Evolutionary conservation across 2,797 vertebrate genomes (phyloP), one percentile per base, ranked within the genome.

Genomic region (Knipowitschia caucasica): DNA sequence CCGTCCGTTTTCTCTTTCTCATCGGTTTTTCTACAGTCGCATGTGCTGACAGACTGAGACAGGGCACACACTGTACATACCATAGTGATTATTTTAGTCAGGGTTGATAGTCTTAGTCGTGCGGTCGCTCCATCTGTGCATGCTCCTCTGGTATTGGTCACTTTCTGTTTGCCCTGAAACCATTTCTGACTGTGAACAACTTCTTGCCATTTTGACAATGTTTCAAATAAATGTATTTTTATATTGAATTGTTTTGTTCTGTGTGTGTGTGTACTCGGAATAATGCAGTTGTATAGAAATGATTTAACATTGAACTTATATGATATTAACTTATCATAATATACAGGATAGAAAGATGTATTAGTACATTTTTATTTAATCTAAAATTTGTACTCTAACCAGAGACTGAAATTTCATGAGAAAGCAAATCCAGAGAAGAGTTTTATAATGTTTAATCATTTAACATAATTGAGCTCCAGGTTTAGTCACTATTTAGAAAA

Each of bases 141-240:
- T 87, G 81, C 69, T 82, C 64, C n/a, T 71, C 73, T 67, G 45
- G 75, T 67, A 72, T 64, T 79, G 69, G 83, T 80, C 23, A 59
- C 78, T 84, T 50, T 77, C 56, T 75, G 73, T 80, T 54, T n/a
- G n/a, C n/a, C 1, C 56, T 46, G 25, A 74, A 71, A 70, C 61
- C 91, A 91, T 94, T 95, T 95, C 92, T 91, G 94, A 95, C 93
- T 94, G 93, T 94, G 92, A 94, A 93, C 83, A 84, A 90, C 92
- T 90, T 89, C 92, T 90, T 89, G 88, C 91, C 91, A 92, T 94
- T 94, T 94, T 93, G 88, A 92, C 93, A 93, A 89, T 94, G 93
- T 95, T 95, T 88, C 90, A 92, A 96, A 96, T 98, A 98, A 98
- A 96, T 95, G 94, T 96, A 96, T 96, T 98, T 98, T 96, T 96